phyloP scores from a whole-genome alignment of 2,888 invertebrate species.

The Harpalus rufipes region DNA sequence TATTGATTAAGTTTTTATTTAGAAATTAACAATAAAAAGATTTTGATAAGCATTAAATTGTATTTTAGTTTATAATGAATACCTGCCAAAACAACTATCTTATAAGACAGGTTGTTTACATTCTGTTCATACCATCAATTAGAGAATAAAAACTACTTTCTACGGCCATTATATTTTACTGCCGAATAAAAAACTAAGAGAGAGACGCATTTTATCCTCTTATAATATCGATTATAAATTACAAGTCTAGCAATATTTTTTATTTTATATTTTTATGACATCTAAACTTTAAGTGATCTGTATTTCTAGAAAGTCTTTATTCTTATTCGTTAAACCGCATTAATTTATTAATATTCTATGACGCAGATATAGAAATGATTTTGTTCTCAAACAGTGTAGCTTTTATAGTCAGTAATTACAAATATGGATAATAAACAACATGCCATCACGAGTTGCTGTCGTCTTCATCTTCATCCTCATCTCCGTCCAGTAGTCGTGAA shows the following conservation, averaged over 20 bases:
- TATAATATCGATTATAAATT: conserved; percentile 5
- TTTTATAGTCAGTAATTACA: too few relatives aligned
- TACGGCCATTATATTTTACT: conserved; percentile 29
- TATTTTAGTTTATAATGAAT: conserved; percentile 37
- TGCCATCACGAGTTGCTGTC: neutral
- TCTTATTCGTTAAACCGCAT: too few relatives aligned
- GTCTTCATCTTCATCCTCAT: too few relatives aligned
- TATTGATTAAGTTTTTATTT: conserved; percentile 44
- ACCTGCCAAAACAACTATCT: conserved; percentile 29
- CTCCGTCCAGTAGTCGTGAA: neutral
- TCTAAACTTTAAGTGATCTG: too few relatives aligned
- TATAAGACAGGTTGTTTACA: conserved; percentile 43
- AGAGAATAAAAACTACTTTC: conserved; percentile 45
- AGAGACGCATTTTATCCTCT: conserved; percentile 13
- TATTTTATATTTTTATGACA: too few relatives aligned
- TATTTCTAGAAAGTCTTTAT: too few relatives aligned
- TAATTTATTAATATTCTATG: too few relatives aligned
- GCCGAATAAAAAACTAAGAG: conserved; percentile 16
- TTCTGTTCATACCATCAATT: conserved; percentile 41
- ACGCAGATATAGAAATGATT: too few relatives aligned
- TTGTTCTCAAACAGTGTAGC: too few relatives aligned
- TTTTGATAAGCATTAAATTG: conserved; percentile 48
- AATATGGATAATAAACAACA: too few relatives aligned
- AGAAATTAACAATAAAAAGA: conserved; percentile 27
- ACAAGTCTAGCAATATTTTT: conserved; percentile 2